Conservation (phyloP, 2,888 invertebrate genomes). For the Drosophila quinaria region DNA sequence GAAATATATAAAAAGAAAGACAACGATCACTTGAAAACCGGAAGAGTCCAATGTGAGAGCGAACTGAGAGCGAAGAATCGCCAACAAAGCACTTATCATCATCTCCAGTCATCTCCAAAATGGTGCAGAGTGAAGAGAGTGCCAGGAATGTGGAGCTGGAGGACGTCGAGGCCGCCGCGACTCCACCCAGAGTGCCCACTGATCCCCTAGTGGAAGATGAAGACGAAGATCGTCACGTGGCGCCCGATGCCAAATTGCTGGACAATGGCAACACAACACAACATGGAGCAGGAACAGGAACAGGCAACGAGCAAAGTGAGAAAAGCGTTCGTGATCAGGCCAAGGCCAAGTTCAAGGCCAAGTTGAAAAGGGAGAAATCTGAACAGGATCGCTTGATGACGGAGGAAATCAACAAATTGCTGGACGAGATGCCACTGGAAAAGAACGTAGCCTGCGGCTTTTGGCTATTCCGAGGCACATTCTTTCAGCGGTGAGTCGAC, state of each 20-base stretch:
- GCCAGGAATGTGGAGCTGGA: conserved; percentile 25
- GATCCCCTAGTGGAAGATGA: conserved; percentile 41
- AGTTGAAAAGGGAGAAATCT: conserved; percentile 69
- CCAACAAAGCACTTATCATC: background rate
- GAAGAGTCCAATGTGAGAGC: conserved; percentile 46
- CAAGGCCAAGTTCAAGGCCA: conserved; percentile 55
- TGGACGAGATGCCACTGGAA: conserved; percentile 86
- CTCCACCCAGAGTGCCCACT: background rate
- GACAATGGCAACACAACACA: conserved; percentile 64
- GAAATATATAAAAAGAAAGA: background rate
- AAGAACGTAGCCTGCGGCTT: conserved; percentile 89
- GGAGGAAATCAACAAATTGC: conserved; percentile 86
- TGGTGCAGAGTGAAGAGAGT: conserved; percentile 65
- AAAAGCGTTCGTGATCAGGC: conserved; percentile 31
- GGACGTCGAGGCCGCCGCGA: conserved; percentile 38
- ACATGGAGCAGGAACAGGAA: conserved; percentile 10
- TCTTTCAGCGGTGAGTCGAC: conserved; percentile 87
- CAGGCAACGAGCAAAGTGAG: background rate
- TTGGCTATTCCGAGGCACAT: conserved; percentile 87
- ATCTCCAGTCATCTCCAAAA: conserved; percentile 9
- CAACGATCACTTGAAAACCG: conserved; percentile 19
- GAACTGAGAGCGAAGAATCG: background rate
- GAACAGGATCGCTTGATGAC: conserved; percentile 81
- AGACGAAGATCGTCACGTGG: conserved; percentile 41
- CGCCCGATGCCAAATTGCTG: conserved; percentile 72